A percentile compares a stretch with the other conserved stretches of the same genome.
Conservation (phyloP, 2,888 invertebrate genomes). For the Ommatoiulus sabulosus region DNA sequence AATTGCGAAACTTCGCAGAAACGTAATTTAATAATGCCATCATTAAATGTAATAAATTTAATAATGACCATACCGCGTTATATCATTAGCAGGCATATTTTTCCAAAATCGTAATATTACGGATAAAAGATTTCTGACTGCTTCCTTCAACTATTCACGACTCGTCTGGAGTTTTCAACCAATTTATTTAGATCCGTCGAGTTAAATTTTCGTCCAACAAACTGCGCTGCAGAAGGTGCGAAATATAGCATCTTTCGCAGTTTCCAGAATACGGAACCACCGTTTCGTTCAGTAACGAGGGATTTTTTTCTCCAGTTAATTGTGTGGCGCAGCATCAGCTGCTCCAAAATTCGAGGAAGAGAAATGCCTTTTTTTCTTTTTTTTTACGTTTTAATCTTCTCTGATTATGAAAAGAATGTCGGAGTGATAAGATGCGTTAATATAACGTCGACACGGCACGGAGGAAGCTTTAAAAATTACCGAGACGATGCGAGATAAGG, state of each 20-base stretch:
- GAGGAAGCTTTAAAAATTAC: constrained; percentile 35
- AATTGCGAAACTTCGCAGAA: no score
- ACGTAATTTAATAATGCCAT: no score
- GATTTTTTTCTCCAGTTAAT: neutral
- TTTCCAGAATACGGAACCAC: neutral
- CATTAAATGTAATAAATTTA: no score
- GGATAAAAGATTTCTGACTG: no score
- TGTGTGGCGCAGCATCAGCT: neutral
- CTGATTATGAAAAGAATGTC: constrained; percentile 40
- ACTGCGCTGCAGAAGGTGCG: no score
- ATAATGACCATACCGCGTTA: no score
- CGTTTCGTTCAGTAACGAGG: neutral
- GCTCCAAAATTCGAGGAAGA: neutral
- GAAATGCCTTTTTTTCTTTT: neutral
- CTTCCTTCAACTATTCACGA: no score
- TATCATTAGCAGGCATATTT: no score
- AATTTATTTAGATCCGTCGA: no score
- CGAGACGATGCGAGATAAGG: constrained; percentile 36
- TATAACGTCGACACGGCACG: constrained; percentile 31
- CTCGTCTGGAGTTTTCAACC: no score
- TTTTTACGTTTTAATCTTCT: neutral
- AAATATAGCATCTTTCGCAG: neutral
- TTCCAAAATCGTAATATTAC: no score
- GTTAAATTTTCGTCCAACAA: no score
- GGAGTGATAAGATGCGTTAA: constrained; percentile 10